phyloP scores from a whole-genome alignment of 2,888 invertebrate species.

The Sinelater perroti region DNA sequence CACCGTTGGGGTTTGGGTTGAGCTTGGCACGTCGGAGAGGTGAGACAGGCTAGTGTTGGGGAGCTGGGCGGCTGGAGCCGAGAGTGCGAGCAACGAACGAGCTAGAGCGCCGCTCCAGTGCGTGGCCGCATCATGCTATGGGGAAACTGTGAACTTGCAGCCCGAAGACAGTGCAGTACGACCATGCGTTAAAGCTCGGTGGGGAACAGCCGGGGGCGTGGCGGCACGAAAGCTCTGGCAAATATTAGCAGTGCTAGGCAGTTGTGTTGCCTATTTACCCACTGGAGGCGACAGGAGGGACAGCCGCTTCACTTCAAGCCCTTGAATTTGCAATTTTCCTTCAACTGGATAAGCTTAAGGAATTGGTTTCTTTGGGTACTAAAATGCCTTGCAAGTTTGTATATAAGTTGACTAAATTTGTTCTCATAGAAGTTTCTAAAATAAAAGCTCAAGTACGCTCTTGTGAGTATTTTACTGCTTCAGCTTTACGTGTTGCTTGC shows the following conservation, averaged over 20 bases:
- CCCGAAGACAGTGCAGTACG: constrained; percentile 31
- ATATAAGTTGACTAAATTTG: no score
- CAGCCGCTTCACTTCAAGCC: no score
- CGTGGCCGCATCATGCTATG: constrained; percentile 33
- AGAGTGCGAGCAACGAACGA: no score
- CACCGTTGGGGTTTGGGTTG: constrained; percentile 19
- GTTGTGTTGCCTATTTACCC: constrained; percentile 3
- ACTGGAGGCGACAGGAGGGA: neutral
- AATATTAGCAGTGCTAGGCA: constrained; percentile 12
- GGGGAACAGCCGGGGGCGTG: constrained; percentile 36
- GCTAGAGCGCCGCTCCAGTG: constrained; percentile 17
- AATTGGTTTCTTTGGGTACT: no score
- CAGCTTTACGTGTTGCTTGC: no score
- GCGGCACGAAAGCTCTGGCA: constrained; percentile 21
- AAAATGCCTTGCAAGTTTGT: no score
- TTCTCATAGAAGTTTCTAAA: no score
- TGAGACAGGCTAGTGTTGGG: no score
- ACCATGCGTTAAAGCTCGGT: constrained; percentile 39
- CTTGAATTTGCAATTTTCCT: no score
- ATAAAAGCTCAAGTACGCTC: no score
- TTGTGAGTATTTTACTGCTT: no score
- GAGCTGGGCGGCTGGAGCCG: neutral
- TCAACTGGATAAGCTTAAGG: no score
- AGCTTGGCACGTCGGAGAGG: neutral
- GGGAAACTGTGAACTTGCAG: constrained; percentile 35